phyloP scores from a whole-genome alignment of 2,113 vertebrate species.

The Mus pahari region DNA sequence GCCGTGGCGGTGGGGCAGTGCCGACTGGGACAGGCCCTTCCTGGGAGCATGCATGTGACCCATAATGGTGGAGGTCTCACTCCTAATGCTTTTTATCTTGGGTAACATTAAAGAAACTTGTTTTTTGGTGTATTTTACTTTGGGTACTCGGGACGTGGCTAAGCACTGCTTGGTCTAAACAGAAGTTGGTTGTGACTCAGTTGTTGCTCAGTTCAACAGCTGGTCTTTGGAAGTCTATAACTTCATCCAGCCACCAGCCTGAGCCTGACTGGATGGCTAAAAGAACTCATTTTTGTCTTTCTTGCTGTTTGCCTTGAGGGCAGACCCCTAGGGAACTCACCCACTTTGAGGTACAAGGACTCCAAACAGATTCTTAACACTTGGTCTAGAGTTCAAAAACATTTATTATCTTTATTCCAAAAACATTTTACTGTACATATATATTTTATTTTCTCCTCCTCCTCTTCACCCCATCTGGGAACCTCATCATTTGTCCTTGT shows the following conservation, averaged over 20 bases:
- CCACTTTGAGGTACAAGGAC: not conserved
- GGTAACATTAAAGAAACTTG: not conserved
- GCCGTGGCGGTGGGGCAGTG: too few relatives aligned
- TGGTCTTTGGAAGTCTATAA: not conserved
- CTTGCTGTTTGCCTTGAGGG: not conserved
- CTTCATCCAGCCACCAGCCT: not conserved
- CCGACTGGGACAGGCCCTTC: too few relatives aligned
- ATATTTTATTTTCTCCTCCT: too few relatives aligned
- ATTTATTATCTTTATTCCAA: constrained; percentile 52
- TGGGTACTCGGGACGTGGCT: not conserved
- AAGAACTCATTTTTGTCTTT: not conserved
- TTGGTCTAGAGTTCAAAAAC: constrained; percentile 28
- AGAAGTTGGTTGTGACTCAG: constrained; percentile 17
- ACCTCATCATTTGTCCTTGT: not conserved
- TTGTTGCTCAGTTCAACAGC: not conserved
- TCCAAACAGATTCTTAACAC: constrained; percentile 45
- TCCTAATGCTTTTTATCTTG: not conserved
- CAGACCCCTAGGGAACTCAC: not conserved
- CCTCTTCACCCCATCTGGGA: not conserved
- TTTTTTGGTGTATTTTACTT: not conserved
- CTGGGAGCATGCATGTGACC: too few relatives aligned
- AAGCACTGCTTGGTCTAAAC: constrained; percentile 15
- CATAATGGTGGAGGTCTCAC: not conserved
- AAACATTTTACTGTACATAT: not conserved
- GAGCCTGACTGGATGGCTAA: not conserved